phyloP scores from a whole-genome alignment of 2,797 vertebrate genomes.

The Thamnophis elegans region DNA sequence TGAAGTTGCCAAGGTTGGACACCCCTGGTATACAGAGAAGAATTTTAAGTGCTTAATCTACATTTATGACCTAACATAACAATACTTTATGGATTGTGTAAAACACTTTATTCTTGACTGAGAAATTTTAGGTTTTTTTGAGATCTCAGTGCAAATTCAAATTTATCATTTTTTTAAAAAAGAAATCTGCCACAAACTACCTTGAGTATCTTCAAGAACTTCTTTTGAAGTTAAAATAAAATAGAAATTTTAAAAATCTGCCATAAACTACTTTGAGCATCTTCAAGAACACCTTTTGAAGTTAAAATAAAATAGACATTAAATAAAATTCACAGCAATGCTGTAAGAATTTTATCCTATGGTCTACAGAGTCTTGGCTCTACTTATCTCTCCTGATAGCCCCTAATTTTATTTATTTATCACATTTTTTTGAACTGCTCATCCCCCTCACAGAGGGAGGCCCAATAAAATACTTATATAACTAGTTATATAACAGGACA shows the following conservation, averaged over 20 bases:
- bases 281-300: not conserved
- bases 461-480: not conserved
- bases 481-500: not conserved
- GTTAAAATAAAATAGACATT: not conserved
- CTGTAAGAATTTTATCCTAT: not conserved
- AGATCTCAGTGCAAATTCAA: not conserved
- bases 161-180: not conserved
- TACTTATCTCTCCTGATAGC: not conserved
- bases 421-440: not conserved
- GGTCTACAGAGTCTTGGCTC: not conserved
- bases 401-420: not conserved
- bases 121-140: not conserved
- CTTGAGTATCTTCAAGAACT: not conserved
- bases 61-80: not conserved
- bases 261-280: not conserved
- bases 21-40: not conserved
- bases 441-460: not conserved
- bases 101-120: not conserved
- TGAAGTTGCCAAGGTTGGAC: not conserved
- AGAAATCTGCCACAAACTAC: not conserved
- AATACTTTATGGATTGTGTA: not conserved
- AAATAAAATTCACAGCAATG: not conserved
- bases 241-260: not conserved
- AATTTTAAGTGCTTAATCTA: not conserved
- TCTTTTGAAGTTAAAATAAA: not conserved